Conservation (phyloP, 2,888 invertebrate genomes). For the Cyclophora albipunctata region DNA sequence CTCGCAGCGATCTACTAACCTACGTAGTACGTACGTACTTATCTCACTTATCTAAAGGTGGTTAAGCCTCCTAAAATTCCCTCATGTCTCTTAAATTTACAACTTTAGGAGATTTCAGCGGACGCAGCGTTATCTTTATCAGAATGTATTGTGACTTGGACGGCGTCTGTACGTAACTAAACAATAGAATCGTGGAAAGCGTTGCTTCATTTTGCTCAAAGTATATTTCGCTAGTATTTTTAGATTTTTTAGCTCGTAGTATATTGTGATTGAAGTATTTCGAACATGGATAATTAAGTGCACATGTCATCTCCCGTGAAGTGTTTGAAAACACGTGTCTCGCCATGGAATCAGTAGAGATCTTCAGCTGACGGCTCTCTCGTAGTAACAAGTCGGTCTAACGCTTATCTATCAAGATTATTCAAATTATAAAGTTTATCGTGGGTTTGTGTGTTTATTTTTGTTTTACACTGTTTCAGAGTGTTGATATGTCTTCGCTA, state of each 20-base stretch:
- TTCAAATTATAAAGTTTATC: constrained; percentile 3
- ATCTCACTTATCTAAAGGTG: constrained; percentile 72
- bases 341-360: constrained; percentile 31
- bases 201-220: neutral
- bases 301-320: constrained; percentile 24
- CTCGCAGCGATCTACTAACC: constrained; percentile 30
- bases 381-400: constrained; percentile 42
- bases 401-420: constrained; percentile 15
- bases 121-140: constrained; percentile 66
- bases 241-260: neutral
- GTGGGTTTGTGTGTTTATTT: constrained; percentile 10
- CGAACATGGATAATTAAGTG: constrained; percentile 24
- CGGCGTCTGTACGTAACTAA: constrained; percentile 39
- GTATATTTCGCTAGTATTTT: no score
- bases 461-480: constrained; percentile 34
- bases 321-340: constrained; percentile 27
- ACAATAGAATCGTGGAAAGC: constrained; percentile 40
- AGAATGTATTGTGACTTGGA: constrained; percentile 54
- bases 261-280: constrained; percentile 27
- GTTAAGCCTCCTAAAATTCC: constrained; percentile 71
- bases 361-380: constrained; percentile 14
- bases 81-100: constrained; percentile 66
- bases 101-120: constrained; percentile 64
- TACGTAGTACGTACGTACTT: constrained; percentile 30
- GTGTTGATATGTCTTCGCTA: constrained; percentile 52